Percentiles rank a stretch among this genome's conserved stretches.
phyloP scores from a whole-genome alignment of 2,888 invertebrate genomes.

The Mesochorus sp. region DNA sequence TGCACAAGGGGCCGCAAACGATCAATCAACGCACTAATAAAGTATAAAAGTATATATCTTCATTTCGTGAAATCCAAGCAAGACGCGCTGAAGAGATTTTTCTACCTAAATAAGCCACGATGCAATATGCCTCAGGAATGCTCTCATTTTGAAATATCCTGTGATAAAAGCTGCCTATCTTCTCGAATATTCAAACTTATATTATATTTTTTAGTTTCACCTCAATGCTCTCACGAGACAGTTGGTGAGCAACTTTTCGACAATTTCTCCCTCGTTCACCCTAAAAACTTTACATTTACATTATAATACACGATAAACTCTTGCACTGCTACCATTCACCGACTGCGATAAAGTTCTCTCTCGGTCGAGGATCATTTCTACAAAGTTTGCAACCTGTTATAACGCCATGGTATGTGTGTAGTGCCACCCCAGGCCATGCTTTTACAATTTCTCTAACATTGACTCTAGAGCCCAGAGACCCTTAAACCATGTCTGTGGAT shows the following conservation, averaged over 20 bases:
- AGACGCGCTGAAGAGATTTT: too few relatives aligned
- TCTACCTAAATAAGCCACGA: too few relatives aligned
- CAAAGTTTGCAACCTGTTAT: slow-evolving; percentile 20
- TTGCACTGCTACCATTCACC: slow-evolving; percentile 6
- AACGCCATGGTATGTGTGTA: background rate
- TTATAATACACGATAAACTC: slow-evolving; percentile 19
- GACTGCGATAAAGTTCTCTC: slow-evolving; percentile 37
- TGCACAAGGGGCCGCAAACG: background rate
- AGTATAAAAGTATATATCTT: too few relatives aligned
- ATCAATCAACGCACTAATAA: background rate
- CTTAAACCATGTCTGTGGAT: slow-evolving; percentile 10
- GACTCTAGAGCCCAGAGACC: slow-evolving; percentile 9
- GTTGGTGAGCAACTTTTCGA: background rate
- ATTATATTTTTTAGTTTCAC: background rate
- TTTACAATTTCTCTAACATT: slow-evolving; percentile 38
- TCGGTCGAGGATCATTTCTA: slow-evolving; percentile 20
- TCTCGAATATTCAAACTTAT: background rate
- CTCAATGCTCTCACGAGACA: background rate
- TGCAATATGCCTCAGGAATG: too few relatives aligned
- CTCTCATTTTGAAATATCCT: too few relatives aligned
- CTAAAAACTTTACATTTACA: slow-evolving; percentile 35
- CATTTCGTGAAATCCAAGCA: too few relatives aligned
- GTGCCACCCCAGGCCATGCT: slow-evolving; percentile 19
- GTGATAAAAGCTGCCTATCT: background rate
- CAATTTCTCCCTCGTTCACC: slow-evolving; percentile 7